These are phyloP conservation scores for Netelia inedita DNA, from an alignment of 2,888 invertebrate genomes.

Conservation along the genomic window DNA sequence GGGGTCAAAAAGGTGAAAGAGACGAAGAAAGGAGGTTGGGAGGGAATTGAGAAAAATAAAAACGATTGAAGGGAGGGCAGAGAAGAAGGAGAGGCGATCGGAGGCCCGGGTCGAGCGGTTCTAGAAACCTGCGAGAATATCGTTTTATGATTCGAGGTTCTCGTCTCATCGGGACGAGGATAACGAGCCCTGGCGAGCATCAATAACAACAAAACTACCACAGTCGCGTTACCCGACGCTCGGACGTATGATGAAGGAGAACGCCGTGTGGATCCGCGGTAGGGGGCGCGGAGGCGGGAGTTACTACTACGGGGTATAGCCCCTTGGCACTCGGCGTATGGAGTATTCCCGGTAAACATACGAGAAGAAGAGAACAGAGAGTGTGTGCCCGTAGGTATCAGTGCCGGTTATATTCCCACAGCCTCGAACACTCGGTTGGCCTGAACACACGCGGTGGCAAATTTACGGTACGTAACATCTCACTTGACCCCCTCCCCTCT, in stretches of 20 bases:
- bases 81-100: slow-evolving; percentile 11
- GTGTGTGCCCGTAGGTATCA: slow-evolving; percentile 44
- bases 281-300: slow-evolving; percentile 21
- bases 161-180: slow-evolving; percentile 45
- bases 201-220: not conserved
- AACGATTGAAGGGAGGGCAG: slow-evolving; percentile 2
- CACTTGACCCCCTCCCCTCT: slow-evolving; percentile 70
- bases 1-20: slow-evolving; percentile 25
- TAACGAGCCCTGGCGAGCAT: slow-evolving; percentile 58
- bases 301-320: slow-evolving; percentile 38
- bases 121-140: slow-evolving; percentile 48
- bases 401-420: slow-evolving; percentile 81
- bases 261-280: slow-evolving; percentile 28
- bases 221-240: slow-evolving; percentile 69
- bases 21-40: not conserved
- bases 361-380: slow-evolving; percentile 45
- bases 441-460: slow-evolving; percentile 75
- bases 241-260: slow-evolving; percentile 71
- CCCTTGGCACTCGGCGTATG: slow-evolving; percentile 57
- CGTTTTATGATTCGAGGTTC: slow-evolving; percentile 63
- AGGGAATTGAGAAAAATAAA: slow-evolving; percentile 1
- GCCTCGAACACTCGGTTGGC: slow-evolving; percentile 72
- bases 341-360: slow-evolving; percentile 68
- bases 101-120: slow-evolving; percentile 56
- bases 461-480: slow-evolving; percentile 81